These are phyloP conservation scores for Melolontha melolontha DNA, from an alignment of 2,888 invertebrate species.

Conservation along the genomic window DNA sequence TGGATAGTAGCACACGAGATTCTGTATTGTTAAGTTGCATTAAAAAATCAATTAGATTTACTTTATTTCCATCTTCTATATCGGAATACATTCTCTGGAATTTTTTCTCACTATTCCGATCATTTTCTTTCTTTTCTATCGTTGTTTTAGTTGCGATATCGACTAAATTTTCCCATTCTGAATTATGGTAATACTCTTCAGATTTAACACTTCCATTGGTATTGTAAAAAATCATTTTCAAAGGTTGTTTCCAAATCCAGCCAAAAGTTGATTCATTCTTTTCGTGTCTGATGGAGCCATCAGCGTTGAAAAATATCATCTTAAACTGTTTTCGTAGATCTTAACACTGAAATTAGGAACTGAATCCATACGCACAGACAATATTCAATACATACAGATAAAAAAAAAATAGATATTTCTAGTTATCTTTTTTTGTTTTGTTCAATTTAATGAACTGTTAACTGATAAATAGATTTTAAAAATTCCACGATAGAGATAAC, in stretches of 20 bases:
- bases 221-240: slow-evolving; percentile 23
- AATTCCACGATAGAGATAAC: slow-evolving; percentile 4
- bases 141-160: background rate
- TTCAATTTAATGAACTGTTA: background rate
- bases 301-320: slow-evolving; percentile 32
- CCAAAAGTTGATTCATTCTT: slow-evolving; percentile 22
- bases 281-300: slow-evolving; percentile 30
- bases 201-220: slow-evolving; percentile 23
- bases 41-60: slow-evolving; percentile 18
- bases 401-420: background rate
- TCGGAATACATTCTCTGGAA: slow-evolving; percentile 9
- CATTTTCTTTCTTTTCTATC: background rate
- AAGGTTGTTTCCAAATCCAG: slow-evolving; percentile 17
- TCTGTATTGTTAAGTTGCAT: slow-evolving; percentile 58
- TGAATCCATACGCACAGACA: background rate
- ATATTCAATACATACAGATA: background rate
- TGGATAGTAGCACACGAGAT: slow-evolving; percentile 67
- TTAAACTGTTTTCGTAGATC: background rate
- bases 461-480: slow-evolving; percentile 18
- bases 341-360: background rate
- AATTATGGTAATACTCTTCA: slow-evolving; percentile 20
- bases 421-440: slow-evolving; percentile 15
- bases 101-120: slow-evolving; percentile 8
- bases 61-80: slow-evolving; percentile 22
- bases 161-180: slow-evolving; percentile 4